Conservation (phyloP, 2,113 vertebrate genomes). For the Microtus pennsylvanicus region DNA sequence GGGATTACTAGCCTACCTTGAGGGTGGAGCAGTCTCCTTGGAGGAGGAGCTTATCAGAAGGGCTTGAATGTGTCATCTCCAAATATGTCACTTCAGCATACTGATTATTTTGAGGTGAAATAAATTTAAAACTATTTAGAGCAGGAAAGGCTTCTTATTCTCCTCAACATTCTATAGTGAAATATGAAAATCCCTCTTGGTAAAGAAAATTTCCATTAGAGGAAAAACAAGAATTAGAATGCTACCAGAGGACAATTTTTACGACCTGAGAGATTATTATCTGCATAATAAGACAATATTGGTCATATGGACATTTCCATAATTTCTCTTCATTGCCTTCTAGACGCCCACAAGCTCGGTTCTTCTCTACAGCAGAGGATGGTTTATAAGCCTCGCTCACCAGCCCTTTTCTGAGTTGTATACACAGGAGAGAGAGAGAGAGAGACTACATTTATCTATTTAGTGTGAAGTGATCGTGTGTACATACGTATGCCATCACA, state of each 20-base stretch:
- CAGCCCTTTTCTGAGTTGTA: not conserved
- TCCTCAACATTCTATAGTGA: not conserved
- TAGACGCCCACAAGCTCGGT: not conserved
- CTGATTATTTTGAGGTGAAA: not conserved
- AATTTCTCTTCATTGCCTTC: not conserved
- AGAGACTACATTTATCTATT: not conserved
- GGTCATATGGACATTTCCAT: not conserved
- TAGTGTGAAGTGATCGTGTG: not conserved
- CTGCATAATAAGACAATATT: not conserved
- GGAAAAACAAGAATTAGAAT: not conserved
- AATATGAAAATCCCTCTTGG: not conserved
- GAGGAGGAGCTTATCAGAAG: not conserved
- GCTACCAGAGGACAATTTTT: not conserved
- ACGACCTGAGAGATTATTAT: not conserved
- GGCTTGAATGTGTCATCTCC: not conserved
- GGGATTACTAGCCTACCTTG: not conserved
- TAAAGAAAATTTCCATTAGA: not conserved
- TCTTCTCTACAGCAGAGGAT: not conserved
- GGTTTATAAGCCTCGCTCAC: not conserved
- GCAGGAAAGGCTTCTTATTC: not conserved
- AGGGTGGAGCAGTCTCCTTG: not conserved
- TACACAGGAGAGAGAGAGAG: not conserved
- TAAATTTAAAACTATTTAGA: not conserved
- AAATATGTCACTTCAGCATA: not conserved
- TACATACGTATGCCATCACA: too few species aligned